Conservation (phyloP, 2,113 vertebrate species). For the Etia nguti region DNA sequence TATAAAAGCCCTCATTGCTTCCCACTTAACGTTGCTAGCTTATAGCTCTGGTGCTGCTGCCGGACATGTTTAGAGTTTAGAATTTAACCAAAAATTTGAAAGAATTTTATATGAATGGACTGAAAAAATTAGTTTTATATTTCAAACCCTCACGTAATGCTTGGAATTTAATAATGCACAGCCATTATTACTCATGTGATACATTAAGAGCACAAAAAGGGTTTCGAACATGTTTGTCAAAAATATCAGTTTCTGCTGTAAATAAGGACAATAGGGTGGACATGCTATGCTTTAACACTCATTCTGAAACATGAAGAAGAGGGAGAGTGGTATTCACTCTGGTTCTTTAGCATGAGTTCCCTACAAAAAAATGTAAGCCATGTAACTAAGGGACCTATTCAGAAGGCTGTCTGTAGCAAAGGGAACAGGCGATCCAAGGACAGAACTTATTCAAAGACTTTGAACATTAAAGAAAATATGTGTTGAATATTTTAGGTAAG, state of each 20-base stretch:
- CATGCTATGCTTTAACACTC: neutral
- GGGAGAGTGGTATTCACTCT: fast-evolving
- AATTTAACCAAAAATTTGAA: neutral
- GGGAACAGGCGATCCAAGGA: neutral
- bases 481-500: fast-evolving
- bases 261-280: neutral
- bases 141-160: fast-evolving
- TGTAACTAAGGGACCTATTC: neutral
- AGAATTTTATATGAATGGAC: neutral
- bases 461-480: fast-evolving
- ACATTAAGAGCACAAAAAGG: fast-evolving
- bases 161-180: neutral
- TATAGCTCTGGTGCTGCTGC: neutral
- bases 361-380: fast-evolving
- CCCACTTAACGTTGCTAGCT: neutral
- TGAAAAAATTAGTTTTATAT: neutral
- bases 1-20: neutral
- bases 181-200: neutral
- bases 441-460: neutral
- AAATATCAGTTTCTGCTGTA: neutral
- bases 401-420: neutral
- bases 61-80: neutral
- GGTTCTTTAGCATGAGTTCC: fast-evolving
- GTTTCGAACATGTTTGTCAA: neutral
- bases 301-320: neutral